Evolutionary conservation across 2,888 invertebrate genomes (phyloP).

Genomic region (Drosophila vallismaia): DNA sequence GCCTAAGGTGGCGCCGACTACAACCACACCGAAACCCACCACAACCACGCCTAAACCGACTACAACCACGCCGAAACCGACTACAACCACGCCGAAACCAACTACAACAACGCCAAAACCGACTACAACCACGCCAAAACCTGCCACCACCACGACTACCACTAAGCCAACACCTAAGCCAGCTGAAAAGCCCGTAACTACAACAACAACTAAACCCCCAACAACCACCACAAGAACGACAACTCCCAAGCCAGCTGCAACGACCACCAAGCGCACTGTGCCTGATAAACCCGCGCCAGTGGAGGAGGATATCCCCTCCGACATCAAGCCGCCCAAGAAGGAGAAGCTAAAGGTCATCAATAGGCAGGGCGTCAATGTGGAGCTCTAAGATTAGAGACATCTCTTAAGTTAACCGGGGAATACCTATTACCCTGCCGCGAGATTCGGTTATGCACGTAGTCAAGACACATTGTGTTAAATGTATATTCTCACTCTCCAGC

Average conservation of each 20-base stretch:
- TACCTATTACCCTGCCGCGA: constrained; percentile 27
- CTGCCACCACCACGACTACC: constrained; percentile 55
- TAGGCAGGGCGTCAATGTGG: constrained; percentile 84
- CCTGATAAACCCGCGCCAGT: constrained; percentile 84
- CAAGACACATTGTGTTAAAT: constrained; percentile 12
- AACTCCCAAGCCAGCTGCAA: constrained; percentile 51
- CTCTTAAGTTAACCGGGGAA: constrained; percentile 2
- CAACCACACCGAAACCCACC: constrained; percentile 51
- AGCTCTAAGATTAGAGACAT: constrained; percentile 73
- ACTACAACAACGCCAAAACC: constrained; percentile 64
- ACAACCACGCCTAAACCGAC: constrained; percentile 51
- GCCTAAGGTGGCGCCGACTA: constrained; percentile 55
- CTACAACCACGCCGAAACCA: constrained; percentile 61
- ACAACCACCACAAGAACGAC: constrained; percentile 48
- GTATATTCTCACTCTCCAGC: not conserved
- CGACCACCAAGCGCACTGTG: constrained; percentile 70
- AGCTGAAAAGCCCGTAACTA: constrained; percentile 54
- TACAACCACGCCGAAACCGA: constrained; percentile 60
- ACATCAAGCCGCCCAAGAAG: constrained; percentile 85
- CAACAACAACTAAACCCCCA: constrained; percentile 54
- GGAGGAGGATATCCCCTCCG: constrained; percentile 85
- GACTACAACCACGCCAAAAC: constrained; percentile 54
- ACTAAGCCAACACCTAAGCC: constrained; percentile 48
- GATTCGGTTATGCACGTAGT: constrained; percentile 30
- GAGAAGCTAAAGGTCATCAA: constrained; percentile 87